A percentile compares a stretch with the other conserved stretches of the same genome.
Evolutionary conservation across 2,113 vertebrate genomes (phyloP).

Genomic region (Ciconia maguari): DNA sequence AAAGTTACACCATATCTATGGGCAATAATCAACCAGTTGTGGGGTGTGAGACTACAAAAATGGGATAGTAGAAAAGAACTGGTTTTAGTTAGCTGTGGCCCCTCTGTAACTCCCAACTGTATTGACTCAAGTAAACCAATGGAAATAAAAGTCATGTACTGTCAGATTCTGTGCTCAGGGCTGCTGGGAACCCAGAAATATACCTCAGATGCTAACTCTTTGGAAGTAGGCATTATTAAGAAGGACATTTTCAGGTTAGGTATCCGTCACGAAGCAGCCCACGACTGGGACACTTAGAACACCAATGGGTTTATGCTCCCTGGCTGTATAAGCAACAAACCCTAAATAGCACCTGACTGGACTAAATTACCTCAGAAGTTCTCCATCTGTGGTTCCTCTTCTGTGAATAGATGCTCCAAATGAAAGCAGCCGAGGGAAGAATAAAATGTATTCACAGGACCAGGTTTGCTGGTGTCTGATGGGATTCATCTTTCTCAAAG

Average conservation of each 20-base stretch:
- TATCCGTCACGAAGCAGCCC: background rate
- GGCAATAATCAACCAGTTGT: background rate
- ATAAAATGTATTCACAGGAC: background rate
- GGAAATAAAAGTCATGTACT: background rate
- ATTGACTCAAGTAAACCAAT: background rate
- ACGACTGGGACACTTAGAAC: background rate
- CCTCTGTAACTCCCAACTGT: background rate
- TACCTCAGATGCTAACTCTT: background rate
- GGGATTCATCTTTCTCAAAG: too few relatives aligned
- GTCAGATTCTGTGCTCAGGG: background rate
- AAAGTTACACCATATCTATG: background rate
- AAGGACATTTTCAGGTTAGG: background rate
- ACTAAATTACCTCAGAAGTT: background rate
- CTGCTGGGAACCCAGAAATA: background rate
- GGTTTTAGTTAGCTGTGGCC: background rate
- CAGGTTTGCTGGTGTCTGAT: too few relatives aligned
- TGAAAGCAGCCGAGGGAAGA: background rate
- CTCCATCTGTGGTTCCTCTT: background rate
- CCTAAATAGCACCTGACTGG: background rate
- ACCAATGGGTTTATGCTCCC: background rate
- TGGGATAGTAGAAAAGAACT: background rate
- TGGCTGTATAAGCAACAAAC: background rate
- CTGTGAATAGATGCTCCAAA: background rate
- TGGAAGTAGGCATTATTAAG: background rate
- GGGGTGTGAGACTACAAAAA: background rate